These are phyloP conservation scores for Muscidifurax raptorellus DNA, from an alignment of 1,140 invertebrate genomes.

Conservation along the genomic window DNA sequence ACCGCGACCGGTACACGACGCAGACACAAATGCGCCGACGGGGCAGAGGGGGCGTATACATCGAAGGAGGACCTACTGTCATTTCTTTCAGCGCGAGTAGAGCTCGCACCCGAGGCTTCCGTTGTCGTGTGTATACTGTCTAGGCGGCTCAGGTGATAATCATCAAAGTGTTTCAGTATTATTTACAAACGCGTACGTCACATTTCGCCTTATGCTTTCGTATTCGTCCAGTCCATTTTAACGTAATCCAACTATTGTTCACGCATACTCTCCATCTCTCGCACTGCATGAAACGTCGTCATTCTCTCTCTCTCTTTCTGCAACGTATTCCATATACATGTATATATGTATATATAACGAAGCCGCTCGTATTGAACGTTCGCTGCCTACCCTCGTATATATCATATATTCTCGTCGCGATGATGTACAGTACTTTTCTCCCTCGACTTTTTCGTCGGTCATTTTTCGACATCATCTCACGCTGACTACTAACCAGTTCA, in stretches of 20 bases:
- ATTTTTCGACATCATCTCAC: neutral
- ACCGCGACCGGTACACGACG: neutral
- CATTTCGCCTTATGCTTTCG: neutral
- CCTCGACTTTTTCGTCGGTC: neutral
- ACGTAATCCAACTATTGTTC: neutral
- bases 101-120: conserved; percentile 1
- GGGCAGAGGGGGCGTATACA: conserved; percentile 31
- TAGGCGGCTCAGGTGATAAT: conserved; percentile 29
- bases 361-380: conserved; percentile 2
- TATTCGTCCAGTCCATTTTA: neutral
- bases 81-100: neutral
- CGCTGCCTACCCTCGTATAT: neutral
- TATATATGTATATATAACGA: conserved; percentile 1
- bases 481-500: neutral
- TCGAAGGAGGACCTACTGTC: conserved; percentile 25
- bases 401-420: neutral
- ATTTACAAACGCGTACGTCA: conserved; percentile 52
- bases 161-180: conserved; percentile 53
- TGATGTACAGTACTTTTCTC: neutral
- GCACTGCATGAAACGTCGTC: neutral
- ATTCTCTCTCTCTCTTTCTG: neutral
- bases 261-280: neutral
- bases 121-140: conserved; percentile 20
- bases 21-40: neutral
- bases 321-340: conserved; percentile 8